Evolutionary conservation across 1,140 invertebrate genomes (phyloP), one percentile per base, ranked within the genome.

Genomic region (Chrysoperla carnea): DNA sequence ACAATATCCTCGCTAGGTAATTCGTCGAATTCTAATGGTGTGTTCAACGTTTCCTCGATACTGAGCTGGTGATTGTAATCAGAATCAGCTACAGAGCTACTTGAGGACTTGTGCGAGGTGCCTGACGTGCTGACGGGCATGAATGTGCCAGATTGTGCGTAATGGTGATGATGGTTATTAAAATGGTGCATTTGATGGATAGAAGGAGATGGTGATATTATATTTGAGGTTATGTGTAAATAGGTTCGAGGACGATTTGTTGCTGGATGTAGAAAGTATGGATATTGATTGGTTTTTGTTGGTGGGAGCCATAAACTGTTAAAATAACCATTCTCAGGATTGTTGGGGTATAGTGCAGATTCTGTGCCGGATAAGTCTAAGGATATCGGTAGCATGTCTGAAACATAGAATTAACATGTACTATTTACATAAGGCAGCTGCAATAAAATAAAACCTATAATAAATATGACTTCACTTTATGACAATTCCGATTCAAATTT

Each of bases 331-430:
- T 63, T 59, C 52, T 66, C 56, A 49, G 63, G 59, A 54, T 68
- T 63, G 58, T 62, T 63, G 42, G 65, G 61, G 61, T 68, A 64
- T 49, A 69, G 62, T 62, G 67, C 68, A 50, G 68, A 67, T 49
- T 68, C 66, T 53, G 68, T 67, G 56, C 65, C 67, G 52, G 67
- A 64, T 53, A 66, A 60, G 53, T 70, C 67, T 59, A 68, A 51
- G 53, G 61, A 59, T 36, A 59, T 57, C 57, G 67, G 64, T 57
- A 64, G 61, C 59, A 61, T 56, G 60, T 70, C 68, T 71, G 68
- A 68, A 70, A 70, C 63, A 69, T 54, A 65, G 63, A 40, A n/a
- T 29, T 8, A 2, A 17, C 15, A 27, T n/a, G 14, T 17, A 12
- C 48, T 48, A 37, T 40, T 45, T 40, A 27, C 39, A 40, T 40